phyloP scores from a whole-genome alignment of 1,140 invertebrate genomes.

The Augochlora pura region DNA sequence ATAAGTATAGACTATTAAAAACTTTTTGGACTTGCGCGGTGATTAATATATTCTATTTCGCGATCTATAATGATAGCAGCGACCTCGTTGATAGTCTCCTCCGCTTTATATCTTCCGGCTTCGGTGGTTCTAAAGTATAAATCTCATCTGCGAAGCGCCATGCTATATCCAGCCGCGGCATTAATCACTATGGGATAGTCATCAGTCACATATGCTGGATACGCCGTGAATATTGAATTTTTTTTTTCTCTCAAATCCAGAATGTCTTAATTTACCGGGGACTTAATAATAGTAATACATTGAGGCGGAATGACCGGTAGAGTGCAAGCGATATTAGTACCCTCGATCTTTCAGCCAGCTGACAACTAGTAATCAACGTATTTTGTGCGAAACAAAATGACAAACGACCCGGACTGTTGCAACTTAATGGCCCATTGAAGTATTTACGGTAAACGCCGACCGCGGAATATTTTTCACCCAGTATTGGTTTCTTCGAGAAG shows the following conservation, averaged over 20 bases:
- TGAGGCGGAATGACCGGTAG: not conserved
- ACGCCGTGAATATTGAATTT: not conserved
- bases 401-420: not conserved
- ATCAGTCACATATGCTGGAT: not conserved
- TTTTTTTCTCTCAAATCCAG: not conserved
- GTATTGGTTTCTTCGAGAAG: no score
- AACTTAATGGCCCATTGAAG: not conserved
- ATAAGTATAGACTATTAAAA: no score
- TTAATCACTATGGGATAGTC: not conserved
- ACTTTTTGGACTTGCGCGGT: not conserved
- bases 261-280: not conserved
- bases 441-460: not conserved
- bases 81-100: not conserved
- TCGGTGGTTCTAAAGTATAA: not conserved
- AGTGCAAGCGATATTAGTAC: not conserved
- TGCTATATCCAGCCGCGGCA: not conserved
- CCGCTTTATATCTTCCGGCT: not conserved
- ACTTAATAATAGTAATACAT: not conserved
- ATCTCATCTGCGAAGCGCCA: not conserved
- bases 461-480: no score
- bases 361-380: not conserved
- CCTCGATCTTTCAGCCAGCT: not conserved
- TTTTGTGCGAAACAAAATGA: not conserved
- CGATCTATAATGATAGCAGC: not conserved
- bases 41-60: not conserved